Evolutionary conservation across 2,113 vertebrate species (phyloP), one percentile per base, ranked within the genome.

Genomic region (Pangasianodon gigas): DNA sequence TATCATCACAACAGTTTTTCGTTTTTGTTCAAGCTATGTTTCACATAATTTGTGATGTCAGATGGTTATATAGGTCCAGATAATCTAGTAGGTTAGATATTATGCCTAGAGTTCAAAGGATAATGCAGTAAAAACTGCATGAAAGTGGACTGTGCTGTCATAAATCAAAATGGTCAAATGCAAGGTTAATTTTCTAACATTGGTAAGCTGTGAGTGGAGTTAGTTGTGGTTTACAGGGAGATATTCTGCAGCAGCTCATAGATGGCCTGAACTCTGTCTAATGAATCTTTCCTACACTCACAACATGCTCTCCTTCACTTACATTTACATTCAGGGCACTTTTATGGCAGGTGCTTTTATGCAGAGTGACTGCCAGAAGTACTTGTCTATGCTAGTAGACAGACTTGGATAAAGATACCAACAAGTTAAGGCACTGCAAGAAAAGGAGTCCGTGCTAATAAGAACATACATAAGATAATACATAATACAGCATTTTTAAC

Each of bases 1-100:
- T 88, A 29, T n/a, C 51, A 21, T 46, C 9, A 29, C n/a, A 85
- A 74, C 67, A 79, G 14, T 51, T 90, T 80, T 79, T 69, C 37
- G 41, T 67, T 69, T 65, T 84, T 58, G 51, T 84, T 87, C 18
- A 84, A 81, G 48, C 46, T 69, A 29, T 67, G 62, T 67, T 82
- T 81, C 77, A 69, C 62, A 62, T 79, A 80, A 90, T 83, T 46
- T 89, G 56, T 85, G 58, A 1, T 65, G 11, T 86, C 74, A 89
- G 46, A 56, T 69, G 67, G 51, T 62, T 37, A 56, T 37, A 80
- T 46, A 69, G 32, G 80, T 58, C 24, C 32, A 41, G 26, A 21
- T 41, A 19, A 41, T 62, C 18, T 16, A 60, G 52, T 62, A n/a
- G 26, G 19, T 8, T 1, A 58, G 19, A 62, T 26, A 24, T 52